Evolutionary conservation across 2,113 vertebrate species (phyloP), one percentile per base, ranked within the genome.

Genomic region (Tachuris rubrigastra): DNA sequence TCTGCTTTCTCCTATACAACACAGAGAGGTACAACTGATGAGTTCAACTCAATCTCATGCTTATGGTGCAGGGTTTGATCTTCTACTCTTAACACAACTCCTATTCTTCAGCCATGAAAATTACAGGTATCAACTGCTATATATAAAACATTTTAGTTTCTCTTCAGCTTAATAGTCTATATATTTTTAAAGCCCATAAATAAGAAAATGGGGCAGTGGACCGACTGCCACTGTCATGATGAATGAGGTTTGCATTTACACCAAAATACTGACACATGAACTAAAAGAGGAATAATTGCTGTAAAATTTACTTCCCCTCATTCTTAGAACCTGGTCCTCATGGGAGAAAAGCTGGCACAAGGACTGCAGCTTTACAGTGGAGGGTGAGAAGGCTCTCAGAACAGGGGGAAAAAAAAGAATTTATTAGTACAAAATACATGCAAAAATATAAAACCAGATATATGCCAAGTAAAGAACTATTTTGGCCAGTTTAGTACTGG

Each of bases 181-280:
- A 33, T 75, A 66, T 65, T 84, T 93, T 89, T 77, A 35, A 87
- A 93, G 44, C 55, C 74, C 33, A 50, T 69, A 92, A 84, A 69
- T 73, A 81, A 59, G 18, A 39, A 89, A 76, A 37, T 28, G 18
- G 23, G 23, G 13, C 15, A 25, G 53, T 18, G 27, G 53, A 33
- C 31, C 2, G 1, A 15, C 44, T 52, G 33, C 37, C 28, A 5
- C 30, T 47, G 20, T 39, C 33, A 35, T 0, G 1, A 67, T 35
- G 27, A 63, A 37, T 28, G 25, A 80, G 11, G 27, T 44, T 85
- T 77, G 20, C 31, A 28, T 80, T 89, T 73, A 65, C 10, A 59
- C 35, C 33, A 31, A 31, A 75, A 49, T 56, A 42, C 27, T 35
- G 39, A 58, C 21, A 12, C 0, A 1, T 14, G 27, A 80, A 73